Base-by-base conservation (phyloP, 2,888 invertebrate genomes). In the Drosophila colorata region DNA sequence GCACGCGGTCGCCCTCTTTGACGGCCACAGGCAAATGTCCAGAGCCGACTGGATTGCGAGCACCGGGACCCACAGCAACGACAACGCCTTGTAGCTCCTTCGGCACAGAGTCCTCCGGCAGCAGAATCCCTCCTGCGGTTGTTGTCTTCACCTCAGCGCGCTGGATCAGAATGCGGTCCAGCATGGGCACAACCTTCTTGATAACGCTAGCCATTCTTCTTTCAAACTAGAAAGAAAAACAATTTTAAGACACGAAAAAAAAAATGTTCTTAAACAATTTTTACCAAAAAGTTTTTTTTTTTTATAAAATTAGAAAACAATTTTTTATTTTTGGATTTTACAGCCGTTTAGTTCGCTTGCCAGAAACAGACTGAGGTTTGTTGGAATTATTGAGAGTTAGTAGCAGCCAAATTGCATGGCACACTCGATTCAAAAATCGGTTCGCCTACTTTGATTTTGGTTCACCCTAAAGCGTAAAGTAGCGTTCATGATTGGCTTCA, bases 91-190 rank as follows among this genome's bases (percentile, higher is more conserved):
- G 95, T 31, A 98, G 93, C 37, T 98, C 95, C 93, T 99, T 99
- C 46, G 95, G 95, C 91, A 97, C 96, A 0, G 99, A 96, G 91
- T 98, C 98, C 92, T 99, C 99, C 6, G 99, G 99, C 78, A 99
- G 95, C 85, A 99, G 96, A 89, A 99, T 97, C 60, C 99, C 99
- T 28, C 98, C 97, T 91, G 97, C 98, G 0, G 98, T 97, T 92
- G 96, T 97, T 0, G 97, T 95, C 64, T 98, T 93, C 20, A 98
- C 96, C 88, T 98, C 97, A 48, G 98, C 96, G 89, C 97, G 95
- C 93, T 98, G 96, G 68, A 99, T 95, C 64, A 99, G 94, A 69
- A 99, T 97, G 82, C 99, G 95, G 92, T 99, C 99, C 90, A 99
- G 95, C 89, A 99, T 94, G 16, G 99, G 99, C 65, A 96, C 93